These are phyloP conservation scores for Trematocara zebra DNA, from an alignment of 2,113 vertebrate genomes.

Conservation along the genomic window DNA sequence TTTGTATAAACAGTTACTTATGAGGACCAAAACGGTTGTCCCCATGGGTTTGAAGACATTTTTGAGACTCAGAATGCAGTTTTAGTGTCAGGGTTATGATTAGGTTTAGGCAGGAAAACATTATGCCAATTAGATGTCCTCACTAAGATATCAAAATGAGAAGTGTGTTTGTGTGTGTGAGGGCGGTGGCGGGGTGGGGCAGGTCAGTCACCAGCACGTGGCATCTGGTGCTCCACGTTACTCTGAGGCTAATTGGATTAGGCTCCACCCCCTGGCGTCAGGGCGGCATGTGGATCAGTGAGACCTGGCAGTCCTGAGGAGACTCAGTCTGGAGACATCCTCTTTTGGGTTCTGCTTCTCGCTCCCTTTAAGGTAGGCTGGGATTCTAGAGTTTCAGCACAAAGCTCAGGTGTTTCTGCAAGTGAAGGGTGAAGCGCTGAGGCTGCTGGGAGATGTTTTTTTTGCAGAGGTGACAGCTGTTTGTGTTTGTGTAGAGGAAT, in stretches of 20 bases:
- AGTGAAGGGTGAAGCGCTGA: neutral
- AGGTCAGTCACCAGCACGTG: neutral
- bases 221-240: neutral
- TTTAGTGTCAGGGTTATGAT: neutral
- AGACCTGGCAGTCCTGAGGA: neutral
- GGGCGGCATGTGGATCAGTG: neutral
- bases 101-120: neutral
- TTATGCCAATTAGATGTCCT: neutral
- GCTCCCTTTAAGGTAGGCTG: neutral
- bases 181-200: neutral
- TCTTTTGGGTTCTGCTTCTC: neutral
- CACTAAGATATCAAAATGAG: neutral
- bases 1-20: neutral
- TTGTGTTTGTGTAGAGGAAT: neutral
- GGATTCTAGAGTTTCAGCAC: neutral
- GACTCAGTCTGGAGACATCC: neutral
- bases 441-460: neutral
- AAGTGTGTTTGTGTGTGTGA: neutral
- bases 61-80: neutral
- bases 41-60: neutral
- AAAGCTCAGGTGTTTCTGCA: neutral
- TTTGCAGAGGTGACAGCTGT: neutral
- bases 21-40: neutral
- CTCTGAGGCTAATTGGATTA: conserved; percentile 44
- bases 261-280: neutral